Percentiles rank a stretch among this genome's conserved stretches.
phyloP scores from a whole-genome alignment of 2,888 invertebrate genomes.

The Marasmarcha lunaedactyla region DNA sequence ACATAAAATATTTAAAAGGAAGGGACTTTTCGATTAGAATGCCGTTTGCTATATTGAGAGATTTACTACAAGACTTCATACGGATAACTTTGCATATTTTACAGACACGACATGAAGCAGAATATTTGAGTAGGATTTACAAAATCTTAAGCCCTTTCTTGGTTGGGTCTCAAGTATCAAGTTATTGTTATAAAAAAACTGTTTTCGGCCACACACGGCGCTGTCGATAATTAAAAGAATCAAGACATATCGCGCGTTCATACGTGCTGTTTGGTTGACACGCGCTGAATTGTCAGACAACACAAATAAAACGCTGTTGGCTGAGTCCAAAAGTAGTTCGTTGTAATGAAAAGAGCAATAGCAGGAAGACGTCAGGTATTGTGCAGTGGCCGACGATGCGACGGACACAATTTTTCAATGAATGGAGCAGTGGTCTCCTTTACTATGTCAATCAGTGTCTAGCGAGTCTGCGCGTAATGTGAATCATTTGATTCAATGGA shows the following conservation, averaged over 20 bases:
- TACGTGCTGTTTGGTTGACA: too few species aligned
- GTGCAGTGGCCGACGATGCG: constrained; percentile 25
- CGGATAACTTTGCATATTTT: constrained; percentile 47
- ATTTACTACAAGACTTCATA: constrained; percentile 38
- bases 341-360: constrained; percentile 29
- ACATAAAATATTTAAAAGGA: constrained; percentile 55
- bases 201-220: constrained; percentile 31
- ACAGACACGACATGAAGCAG: constrained; percentile 28
- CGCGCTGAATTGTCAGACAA: too few species aligned
- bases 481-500: too few species aligned
- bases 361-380: constrained; percentile 30
- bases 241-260: neutral
- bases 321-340: too few species aligned
- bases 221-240: constrained; percentile 32
- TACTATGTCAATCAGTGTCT: neutral
- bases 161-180: constrained; percentile 9
- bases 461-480: too few species aligned
- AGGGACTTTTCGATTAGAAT: constrained; percentile 51
- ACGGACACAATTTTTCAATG: constrained; percentile 49
- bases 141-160: constrained; percentile 1
- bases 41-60: constrained; percentile 45
- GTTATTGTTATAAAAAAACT: constrained; percentile 11
- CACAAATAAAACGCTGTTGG: too few species aligned
- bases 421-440: constrained; percentile 29
- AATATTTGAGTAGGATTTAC: constrained; percentile 26